Evolutionary conservation across 2,113 vertebrate species (phyloP).

Genomic region (Solea senegalensis): DNA sequence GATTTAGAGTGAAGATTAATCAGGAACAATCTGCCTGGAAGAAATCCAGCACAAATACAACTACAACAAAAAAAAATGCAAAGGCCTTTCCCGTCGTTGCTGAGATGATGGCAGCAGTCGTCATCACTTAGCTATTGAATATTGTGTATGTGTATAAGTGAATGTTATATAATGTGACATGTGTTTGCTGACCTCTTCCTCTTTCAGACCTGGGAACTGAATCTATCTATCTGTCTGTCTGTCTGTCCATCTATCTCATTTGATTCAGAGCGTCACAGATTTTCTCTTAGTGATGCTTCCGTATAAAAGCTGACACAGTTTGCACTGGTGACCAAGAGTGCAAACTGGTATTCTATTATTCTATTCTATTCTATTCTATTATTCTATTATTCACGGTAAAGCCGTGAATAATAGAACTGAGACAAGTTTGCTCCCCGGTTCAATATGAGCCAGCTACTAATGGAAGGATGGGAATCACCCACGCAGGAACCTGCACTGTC

Average conservation of each 20-base stretch:
- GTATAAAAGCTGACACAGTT: slow-evolving; percentile 25
- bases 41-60: slow-evolving; percentile 54
- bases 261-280: neutral
- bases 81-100: slow-evolving; percentile 31
- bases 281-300: slow-evolving; percentile 16
- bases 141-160: slow-evolving; percentile 14
- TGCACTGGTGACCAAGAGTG: slow-evolving; percentile 39
- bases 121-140: slow-evolving; percentile 22
- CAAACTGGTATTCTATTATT: too few relatives aligned
- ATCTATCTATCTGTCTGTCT: too few relatives aligned
- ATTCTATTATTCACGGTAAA: too few relatives aligned
- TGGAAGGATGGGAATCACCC: slow-evolving; percentile 22
- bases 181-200: slow-evolving; percentile 44
- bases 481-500: slow-evolving; percentile 18
- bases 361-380: too few relatives aligned
- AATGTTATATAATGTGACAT: slow-evolving; percentile 46
- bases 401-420: slow-evolving; percentile 71
- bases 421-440: slow-evolving; percentile 17
- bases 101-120: slow-evolving; percentile 15
- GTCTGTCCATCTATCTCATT: too few relatives aligned
- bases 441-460: slow-evolving; percentile 32
- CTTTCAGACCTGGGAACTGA: slow-evolving; percentile 41
- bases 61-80: slow-evolving; percentile 18
- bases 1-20: slow-evolving; percentile 77
- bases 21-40: slow-evolving; percentile 68